phyloP scores from a whole-genome alignment of 2,888 invertebrate species.

The Endotricha flammealis region DNA sequence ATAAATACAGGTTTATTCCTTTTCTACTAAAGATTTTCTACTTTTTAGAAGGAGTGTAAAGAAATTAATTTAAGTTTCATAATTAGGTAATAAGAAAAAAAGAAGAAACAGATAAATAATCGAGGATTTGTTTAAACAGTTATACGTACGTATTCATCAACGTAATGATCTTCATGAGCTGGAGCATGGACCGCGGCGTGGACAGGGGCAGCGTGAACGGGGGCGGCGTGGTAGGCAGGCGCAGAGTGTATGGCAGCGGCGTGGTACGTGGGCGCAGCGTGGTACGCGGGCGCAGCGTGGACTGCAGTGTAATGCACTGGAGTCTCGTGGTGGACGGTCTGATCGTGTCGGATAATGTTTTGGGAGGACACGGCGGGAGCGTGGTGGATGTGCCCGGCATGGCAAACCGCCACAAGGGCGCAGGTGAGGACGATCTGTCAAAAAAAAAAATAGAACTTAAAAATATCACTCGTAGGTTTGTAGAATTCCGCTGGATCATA shows the following conservation, averaged over 20 bases:
- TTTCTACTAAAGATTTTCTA: too few species aligned
- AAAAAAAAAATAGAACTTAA: slow-evolving; percentile 16
- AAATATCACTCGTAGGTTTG: too few species aligned
- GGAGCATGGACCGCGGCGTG: slow-evolving; percentile 16
- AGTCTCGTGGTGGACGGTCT: slow-evolving; percentile 51
- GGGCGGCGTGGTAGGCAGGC: slow-evolving; percentile 24
- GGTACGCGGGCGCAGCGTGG: slow-evolving; percentile 30
- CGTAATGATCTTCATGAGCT: slow-evolving; percentile 57
- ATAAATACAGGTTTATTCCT: too few species aligned
- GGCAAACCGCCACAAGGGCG: slow-evolving; percentile 55
- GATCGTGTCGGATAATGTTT: slow-evolving; percentile 64
- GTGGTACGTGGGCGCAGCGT: slow-evolving; percentile 27
- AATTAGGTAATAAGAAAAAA: too few species aligned
- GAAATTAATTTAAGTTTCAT: too few species aligned
- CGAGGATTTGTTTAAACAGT: too few species aligned
- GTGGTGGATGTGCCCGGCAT: slow-evolving; percentile 61
- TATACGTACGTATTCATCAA: slow-evolving; percentile 67
- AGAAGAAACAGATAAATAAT: too few species aligned
- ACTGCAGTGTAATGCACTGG: slow-evolving; percentile 47
- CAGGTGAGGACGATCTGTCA: slow-evolving; percentile 51
- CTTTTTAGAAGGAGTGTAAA: too few species aligned
- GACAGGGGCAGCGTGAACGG: slow-evolving; percentile 22
- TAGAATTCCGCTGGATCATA: too few species aligned
- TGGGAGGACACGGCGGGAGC: slow-evolving; percentile 71
- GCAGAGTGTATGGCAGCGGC: too few species aligned